These are phyloP conservation scores for Protula sp. DNA, from an alignment of 2,888 invertebrate species.

Conservation along the genomic window DNA sequence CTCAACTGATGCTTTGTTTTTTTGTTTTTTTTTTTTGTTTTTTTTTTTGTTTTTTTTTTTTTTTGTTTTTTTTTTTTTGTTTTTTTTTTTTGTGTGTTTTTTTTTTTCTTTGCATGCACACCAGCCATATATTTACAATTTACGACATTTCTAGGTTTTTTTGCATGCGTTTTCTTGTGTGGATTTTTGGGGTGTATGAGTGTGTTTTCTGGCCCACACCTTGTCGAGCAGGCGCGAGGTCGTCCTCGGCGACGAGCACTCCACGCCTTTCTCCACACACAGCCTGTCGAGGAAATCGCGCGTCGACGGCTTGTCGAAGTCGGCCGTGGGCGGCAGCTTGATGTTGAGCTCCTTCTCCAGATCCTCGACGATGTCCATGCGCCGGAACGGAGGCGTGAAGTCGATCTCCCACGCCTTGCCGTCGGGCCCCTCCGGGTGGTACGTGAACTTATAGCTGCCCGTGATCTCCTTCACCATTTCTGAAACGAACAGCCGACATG, in stretches of 20 bases:
- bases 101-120: too few relatives aligned
- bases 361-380: conserved; percentile 84
- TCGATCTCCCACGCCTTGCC: conserved; percentile 82
- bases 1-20: too few relatives aligned
- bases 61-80: too few relatives aligned
- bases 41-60: too few relatives aligned
- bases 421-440: conserved; percentile 74
- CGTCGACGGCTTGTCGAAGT: conserved; percentile 47
- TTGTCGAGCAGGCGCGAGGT: conserved; percentile 91
- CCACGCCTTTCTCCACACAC: conserved; percentile 78
- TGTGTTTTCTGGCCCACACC: conserved; percentile 50
- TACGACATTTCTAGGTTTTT: too few relatives aligned
- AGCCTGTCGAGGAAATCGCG: conserved; percentile 69
- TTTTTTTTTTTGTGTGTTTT: too few relatives aligned
- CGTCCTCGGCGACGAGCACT: conserved; percentile 89
- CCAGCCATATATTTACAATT: too few relatives aligned
- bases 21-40: too few relatives aligned
- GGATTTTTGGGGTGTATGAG: too few relatives aligned
- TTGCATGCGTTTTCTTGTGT: too few relatives aligned
- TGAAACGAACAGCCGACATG: conserved; percentile 31
- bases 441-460: conserved; percentile 82
- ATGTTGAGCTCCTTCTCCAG: conserved; percentile 71
- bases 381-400: conserved; percentile 94
- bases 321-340: conserved; percentile 54
- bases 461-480: conserved; percentile 89